Percentiles rank a stretch among this genome's conserved stretches.
phyloP scores from a whole-genome alignment of 2,888 invertebrate genomes.

The Slavum lentiscoides region DNA sequence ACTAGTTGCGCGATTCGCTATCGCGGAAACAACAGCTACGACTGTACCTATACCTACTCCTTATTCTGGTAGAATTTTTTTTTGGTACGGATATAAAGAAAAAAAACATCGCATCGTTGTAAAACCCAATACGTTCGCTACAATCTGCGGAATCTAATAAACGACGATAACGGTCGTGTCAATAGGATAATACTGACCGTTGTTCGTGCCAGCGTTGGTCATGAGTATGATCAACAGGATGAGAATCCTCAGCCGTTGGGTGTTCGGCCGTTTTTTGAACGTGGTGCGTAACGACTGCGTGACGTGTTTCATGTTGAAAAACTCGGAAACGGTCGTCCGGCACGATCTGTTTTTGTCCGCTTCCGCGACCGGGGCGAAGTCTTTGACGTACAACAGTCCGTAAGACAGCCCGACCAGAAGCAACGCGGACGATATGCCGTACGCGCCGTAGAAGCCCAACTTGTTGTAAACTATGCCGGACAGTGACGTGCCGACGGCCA shows the following conservation, averaged over 20 bases:
- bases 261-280: conserved; percentile 76
- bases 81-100: too few relatives aligned
- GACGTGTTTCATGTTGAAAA: conserved; percentile 77
- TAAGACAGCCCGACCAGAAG: conserved; percentile 77
- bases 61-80: too few relatives aligned
- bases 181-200: conserved; percentile 73
- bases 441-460: conserved; percentile 73
- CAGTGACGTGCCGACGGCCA: conserved; percentile 83
- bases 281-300: conserved; percentile 79
- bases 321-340: conserved; percentile 65
- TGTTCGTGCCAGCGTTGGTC: conserved; percentile 82
- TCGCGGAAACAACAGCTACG: too few relatives aligned
- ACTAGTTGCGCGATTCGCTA: too few relatives aligned
- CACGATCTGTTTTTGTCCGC: conserved; percentile 45
- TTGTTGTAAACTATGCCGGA: conserved; percentile 71
- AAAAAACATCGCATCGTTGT: too few relatives aligned
- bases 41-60: too few relatives aligned
- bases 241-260: conserved; percentile 73
- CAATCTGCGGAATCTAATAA: too few relatives aligned
- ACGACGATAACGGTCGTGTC: too few relatives aligned
- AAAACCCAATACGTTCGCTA: too few relatives aligned
- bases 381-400: conserved; percentile 73
- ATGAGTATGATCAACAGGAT: conserved; percentile 79
- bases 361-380: conserved; percentile 58
- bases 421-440: conserved; percentile 74